Evolutionary conservation across 2,797 vertebrate genomes (phyloP).

Genomic region (Oceanodroma leucorhoa): DNA sequence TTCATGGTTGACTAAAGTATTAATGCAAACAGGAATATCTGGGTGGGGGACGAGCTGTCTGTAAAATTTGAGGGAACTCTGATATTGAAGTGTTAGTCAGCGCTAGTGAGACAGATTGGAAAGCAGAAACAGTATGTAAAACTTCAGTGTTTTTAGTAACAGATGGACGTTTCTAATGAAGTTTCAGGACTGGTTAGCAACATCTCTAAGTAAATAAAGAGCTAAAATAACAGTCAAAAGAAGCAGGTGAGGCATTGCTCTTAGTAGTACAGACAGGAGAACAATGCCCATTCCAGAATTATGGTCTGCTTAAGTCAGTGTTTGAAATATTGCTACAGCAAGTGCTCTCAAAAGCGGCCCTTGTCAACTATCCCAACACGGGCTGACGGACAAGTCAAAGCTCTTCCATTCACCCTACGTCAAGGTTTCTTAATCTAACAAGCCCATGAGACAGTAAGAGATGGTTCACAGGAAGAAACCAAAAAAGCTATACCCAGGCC

Average conservation of each 20-base stretch:
- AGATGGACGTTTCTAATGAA: not conserved
- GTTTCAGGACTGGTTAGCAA: not conserved
- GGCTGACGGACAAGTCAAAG: not conserved
- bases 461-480: not conserved
- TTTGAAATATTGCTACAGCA: not conserved
- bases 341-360: not conserved
- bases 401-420: not conserved
- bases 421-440: not conserved
- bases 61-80: not conserved
- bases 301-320: fast-evolving
- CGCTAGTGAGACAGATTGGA: not conserved
- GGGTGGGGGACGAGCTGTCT: not conserved
- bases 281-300: not conserved
- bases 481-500: not conserved
- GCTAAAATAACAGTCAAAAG: not conserved
- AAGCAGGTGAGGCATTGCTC: not conserved
- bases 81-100: not conserved
- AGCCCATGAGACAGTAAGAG: not conserved
- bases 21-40: not conserved
- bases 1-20: not conserved
- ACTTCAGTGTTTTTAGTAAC: not conserved
- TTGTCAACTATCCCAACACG: not conserved
- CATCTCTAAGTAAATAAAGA: not conserved
- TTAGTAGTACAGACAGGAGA: not conserved
- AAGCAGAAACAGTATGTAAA: not conserved